Conservation (phyloP, 1,140 invertebrate genomes). For the Penaeus chinensis region DNA sequence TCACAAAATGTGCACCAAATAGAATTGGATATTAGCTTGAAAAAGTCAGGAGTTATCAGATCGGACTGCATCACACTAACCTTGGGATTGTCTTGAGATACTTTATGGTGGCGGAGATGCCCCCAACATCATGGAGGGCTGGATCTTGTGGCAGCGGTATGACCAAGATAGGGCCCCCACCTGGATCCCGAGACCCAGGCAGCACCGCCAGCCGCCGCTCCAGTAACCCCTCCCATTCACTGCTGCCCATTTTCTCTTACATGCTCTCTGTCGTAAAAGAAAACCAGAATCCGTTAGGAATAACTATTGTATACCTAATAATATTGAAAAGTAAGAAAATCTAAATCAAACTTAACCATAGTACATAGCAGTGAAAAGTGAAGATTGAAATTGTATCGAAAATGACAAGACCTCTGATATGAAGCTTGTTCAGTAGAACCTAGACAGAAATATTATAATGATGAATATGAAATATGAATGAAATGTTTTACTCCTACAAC, state of each 20-base stretch:
- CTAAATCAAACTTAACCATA: too few species aligned
- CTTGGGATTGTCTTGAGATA: constrained; percentile 64
- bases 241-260: constrained; percentile 65
- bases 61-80: constrained; percentile 25
- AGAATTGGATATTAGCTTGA: too few species aligned
- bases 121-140: constrained; percentile 57
- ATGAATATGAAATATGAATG: too few species aligned
- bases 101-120: constrained; percentile 63
- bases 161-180: constrained; percentile 75
- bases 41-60: too few species aligned
- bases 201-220: constrained; percentile 68
- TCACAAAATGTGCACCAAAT: too few species aligned
- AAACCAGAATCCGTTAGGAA: not conserved
- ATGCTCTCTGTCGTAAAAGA: constrained; percentile 34
- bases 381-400: too few species aligned
- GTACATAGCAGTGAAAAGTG: too few species aligned
- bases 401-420: too few species aligned
- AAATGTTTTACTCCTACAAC: too few species aligned
- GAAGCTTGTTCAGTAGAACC: too few species aligned
- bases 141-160: constrained; percentile 72
- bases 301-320: not conserved
- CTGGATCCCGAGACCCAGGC: constrained; percentile 76
- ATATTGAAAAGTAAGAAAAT: too few species aligned
- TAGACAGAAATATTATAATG: too few species aligned
- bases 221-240: constrained; percentile 71